These are phyloP conservation scores for Typhlichthys subterraneus DNA, from an alignment of 2,797 vertebrate genomes.

Conservation along the genomic window DNA sequence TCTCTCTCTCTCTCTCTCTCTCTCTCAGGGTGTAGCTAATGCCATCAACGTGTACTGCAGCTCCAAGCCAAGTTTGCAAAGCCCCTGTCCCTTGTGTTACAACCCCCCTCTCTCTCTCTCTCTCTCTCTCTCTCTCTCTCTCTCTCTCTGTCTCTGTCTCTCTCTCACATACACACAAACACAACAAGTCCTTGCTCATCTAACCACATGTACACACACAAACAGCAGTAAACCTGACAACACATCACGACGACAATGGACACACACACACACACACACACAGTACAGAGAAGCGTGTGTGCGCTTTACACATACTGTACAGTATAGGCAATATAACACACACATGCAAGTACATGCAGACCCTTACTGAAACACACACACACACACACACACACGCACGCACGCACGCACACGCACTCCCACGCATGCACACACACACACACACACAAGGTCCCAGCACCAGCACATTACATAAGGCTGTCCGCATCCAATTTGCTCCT, in stretches of 20 bases:
- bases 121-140: background rate
- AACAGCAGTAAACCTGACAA: background rate
- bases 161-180: conserved; percentile 2
- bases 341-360: background rate
- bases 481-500: conserved; percentile 1
- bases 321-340: background rate
- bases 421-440: background rate
- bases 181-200: background rate
- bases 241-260: background rate
- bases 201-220: background rate
- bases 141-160: no score
- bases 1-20: background rate
- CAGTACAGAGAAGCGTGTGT: background rate
- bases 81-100: conserved; percentile 26
- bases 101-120: background rate
- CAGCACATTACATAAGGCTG: conserved; percentile 8
- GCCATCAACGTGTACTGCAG: conserved; percentile 53
- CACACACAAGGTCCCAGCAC: background rate
- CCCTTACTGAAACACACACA: background rate
- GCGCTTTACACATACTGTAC: background rate
- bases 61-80: conserved; percentile 37
- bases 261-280: background rate
- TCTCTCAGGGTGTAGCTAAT: conserved; percentile 49
- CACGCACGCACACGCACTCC: background rate
- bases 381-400: background rate